phyloP scores from a whole-genome alignment of 1,140 invertebrate genomes.

The Metaphire vulgaris region DNA sequence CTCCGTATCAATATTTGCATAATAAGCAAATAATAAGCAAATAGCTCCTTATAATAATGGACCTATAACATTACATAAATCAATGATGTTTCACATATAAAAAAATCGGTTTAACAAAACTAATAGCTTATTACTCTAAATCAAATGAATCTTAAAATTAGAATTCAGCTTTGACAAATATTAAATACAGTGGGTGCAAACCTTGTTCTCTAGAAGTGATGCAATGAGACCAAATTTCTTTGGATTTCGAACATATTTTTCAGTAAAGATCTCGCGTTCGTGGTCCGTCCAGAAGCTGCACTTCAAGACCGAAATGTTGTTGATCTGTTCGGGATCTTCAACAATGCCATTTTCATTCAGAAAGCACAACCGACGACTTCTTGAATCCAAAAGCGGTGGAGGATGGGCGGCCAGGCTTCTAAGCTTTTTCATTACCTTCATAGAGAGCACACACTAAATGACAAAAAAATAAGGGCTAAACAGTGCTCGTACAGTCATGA shows the following conservation, averaged over 20 bases:
- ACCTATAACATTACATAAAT: no score
- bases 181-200: no score
- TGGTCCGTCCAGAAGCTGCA: constrained; percentile 67
- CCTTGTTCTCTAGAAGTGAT: constrained; percentile 80
- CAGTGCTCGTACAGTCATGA: no score
- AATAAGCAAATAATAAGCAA: no score
- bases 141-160: no score
- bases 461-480: no score
- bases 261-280: constrained; percentile 69
- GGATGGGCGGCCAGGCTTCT: background rate
- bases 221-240: constrained; percentile 94
- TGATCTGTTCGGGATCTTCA: background rate
- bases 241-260: constrained; percentile 95
- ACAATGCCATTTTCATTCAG: background rate
- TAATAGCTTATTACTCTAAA: no score
- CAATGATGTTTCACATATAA: no score
- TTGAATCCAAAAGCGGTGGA: background rate
- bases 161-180: no score
- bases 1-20: no score
- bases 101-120: no score
- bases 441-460: background rate
- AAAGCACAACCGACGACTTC: background rate
- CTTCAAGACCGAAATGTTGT: background rate
- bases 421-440: background rate
- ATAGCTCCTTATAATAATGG: no score